A percentile compares a stretch with the other conserved stretches of the same genome.
phyloP scores from a whole-genome alignment of 2,113 vertebrate species.

The Shinisaurus crocodilurus region DNA sequence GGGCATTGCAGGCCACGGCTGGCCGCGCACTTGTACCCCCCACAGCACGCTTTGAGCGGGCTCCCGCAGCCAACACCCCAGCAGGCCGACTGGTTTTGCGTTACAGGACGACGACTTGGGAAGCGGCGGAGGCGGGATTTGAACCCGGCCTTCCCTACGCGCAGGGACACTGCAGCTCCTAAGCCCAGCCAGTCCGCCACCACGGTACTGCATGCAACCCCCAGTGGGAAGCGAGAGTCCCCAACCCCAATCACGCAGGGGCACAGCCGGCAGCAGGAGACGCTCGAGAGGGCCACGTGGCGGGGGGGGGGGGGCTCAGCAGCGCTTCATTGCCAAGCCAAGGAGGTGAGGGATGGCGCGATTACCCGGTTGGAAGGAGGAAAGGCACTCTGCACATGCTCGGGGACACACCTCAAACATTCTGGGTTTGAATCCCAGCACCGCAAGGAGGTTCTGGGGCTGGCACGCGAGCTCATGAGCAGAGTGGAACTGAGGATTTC shows the following conservation, averaged over 20 bases:
- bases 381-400: neutral
- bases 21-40: too few relatives aligned
- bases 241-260: too few relatives aligned
- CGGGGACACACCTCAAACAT: neutral
- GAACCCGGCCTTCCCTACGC: neutral
- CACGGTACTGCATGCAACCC: accelerated
- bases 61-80: too few relatives aligned
- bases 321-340: neutral
- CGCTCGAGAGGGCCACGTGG: too few relatives aligned
- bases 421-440: neutral
- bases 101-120: too few relatives aligned
- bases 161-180: neutral
- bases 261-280: neutral
- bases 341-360: too few relatives aligned
- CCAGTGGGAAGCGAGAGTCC: neutral
- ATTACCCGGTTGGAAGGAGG: too few relatives aligned
- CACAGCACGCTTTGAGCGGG: too few relatives aligned
- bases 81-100: neutral
- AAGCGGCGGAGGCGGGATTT: neutral
- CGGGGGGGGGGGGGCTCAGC: too few relatives aligned
- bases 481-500: neutral
- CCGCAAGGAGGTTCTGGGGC: neutral
- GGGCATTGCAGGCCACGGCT: neutral
- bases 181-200: neutral
- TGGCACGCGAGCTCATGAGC: neutral